Percentiles rank a stretch among this genome's conserved stretches.
Conservation (phyloP, 2,888 invertebrate genomes). For the Limnephilus rhombicus region DNA sequence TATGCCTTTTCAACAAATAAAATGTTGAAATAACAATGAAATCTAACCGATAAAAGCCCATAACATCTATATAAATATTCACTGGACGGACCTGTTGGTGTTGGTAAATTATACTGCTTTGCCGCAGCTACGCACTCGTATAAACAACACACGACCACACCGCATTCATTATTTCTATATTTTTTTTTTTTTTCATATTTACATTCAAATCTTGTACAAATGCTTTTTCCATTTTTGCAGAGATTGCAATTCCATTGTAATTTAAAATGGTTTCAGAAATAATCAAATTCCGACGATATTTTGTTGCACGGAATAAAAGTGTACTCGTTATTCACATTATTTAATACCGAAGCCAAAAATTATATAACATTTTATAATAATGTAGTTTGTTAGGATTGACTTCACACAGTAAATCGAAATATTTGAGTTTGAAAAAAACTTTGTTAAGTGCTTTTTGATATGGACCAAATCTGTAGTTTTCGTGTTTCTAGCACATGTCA, state of each 20-base stretch:
- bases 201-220: background rate
- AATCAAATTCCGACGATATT: background rate
- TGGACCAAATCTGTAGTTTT: slow-evolving; percentile 45
- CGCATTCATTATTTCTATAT: too few relatives aligned
- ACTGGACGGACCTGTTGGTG: background rate
- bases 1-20: background rate
- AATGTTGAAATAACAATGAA: background rate
- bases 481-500: slow-evolving; percentile 38
- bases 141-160: background rate
- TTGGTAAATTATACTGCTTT: background rate
- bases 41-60: background rate
- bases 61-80: background rate
- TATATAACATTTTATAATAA: background rate
- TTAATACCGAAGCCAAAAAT: background rate
- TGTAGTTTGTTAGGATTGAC: background rate
- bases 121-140: background rate
- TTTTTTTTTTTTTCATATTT: background rate
- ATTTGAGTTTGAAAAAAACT: slow-evolving; percentile 30
- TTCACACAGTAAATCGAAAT: slow-evolving; percentile 3
- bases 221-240: background rate
- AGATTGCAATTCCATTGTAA: background rate
- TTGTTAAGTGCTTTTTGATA: slow-evolving; percentile 42
- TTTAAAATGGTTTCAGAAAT: background rate
- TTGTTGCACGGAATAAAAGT: background rate
- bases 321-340: background rate